Evolutionary conservation across 2,113 vertebrate genomes (phyloP).

Genomic region (Marcusenius ussheri): DNA sequence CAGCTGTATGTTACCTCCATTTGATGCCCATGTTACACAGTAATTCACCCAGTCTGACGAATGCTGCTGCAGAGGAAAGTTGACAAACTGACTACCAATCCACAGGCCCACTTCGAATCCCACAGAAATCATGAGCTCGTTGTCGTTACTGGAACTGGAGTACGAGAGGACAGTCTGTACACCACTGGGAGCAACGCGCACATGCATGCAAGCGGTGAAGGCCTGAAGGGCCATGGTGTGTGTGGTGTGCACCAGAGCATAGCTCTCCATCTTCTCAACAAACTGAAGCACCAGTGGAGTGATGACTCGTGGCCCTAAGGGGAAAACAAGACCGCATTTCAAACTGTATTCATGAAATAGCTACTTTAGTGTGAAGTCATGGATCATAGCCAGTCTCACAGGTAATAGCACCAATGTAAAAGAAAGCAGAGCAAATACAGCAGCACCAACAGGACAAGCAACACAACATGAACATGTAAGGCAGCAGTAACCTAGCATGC

Average conservation of each 20-base stretch:
- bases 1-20: slow-evolving; percentile 45
- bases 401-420: background rate
- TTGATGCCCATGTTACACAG: slow-evolving; percentile 67
- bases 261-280: slow-evolving; percentile 49
- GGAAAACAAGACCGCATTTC: slow-evolving; percentile 9
- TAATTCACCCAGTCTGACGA: slow-evolving; percentile 62
- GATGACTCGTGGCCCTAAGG: slow-evolving; percentile 40
- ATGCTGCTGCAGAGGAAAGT: slow-evolving; percentile 51
- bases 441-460: too few relatives aligned
- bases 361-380: background rate
- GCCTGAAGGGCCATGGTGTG: slow-evolving; percentile 52
- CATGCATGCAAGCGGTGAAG: slow-evolving; percentile 68
- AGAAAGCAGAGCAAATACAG: background rate
- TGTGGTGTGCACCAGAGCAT: slow-evolving; percentile 49
- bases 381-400: background rate
- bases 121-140: slow-evolving; percentile 61
- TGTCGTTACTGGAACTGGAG: slow-evolving; percentile 50
- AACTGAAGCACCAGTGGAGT: slow-evolving; percentile 68
- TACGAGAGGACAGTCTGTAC: slow-evolving; percentile 67
- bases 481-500: background rate
- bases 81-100: slow-evolving; percentile 62
- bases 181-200: slow-evolving; percentile 27
- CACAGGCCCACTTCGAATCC: slow-evolving; percentile 56
- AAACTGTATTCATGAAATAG: background rate
- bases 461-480: background rate